Evolutionary conservation across 2,113 vertebrate genomes (phyloP).

Genomic region (Syngnathus typhle): DNA sequence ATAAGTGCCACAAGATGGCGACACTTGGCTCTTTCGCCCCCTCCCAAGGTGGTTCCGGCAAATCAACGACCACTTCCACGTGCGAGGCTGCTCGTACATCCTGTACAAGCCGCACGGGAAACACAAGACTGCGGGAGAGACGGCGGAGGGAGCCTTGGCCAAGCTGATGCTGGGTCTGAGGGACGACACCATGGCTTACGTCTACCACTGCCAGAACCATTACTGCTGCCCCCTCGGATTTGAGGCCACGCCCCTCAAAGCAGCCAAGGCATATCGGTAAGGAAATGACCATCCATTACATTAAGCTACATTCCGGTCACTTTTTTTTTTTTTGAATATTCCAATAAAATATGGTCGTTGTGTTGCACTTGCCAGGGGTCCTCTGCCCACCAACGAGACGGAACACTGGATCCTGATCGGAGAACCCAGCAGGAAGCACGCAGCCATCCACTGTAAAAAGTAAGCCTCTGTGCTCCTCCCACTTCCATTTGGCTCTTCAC

Average conservation of each 20-base stretch:
- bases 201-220: constrained; percentile 99
- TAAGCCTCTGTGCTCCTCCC: constrained; percentile 42
- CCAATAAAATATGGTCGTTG: no score
- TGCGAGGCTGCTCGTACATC: constrained; percentile 93
- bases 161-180: constrained; percentile 89
- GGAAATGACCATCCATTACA: background rate
- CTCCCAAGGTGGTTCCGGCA: constrained; percentile 90
- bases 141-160: constrained; percentile 85
- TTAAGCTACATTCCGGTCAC: background rate
- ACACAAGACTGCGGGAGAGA: constrained; percentile 97
- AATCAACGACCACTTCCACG: constrained; percentile 93
- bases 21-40: no score
- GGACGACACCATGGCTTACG: constrained; percentile 92
- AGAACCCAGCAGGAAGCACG: constrained; percentile 94
- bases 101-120: constrained; percentile 97
- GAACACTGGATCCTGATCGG: constrained; percentile 98
- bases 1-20: no score
- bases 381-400: constrained; percentile 80
- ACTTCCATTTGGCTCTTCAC: background rate
- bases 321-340: background rate
- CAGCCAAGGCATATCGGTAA: constrained; percentile 90
- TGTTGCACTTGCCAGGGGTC: constrained; percentile 65
- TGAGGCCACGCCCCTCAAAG: constrained; percentile 91
- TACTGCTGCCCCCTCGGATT: constrained; percentile 98
- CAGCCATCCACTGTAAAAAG: constrained; percentile 98